A percentile compares a stretch with the other conserved stretches of the same genome.
Evolutionary conservation across 2,113 vertebrate species (phyloP).

Genomic region (Castor canadensis): DNA sequence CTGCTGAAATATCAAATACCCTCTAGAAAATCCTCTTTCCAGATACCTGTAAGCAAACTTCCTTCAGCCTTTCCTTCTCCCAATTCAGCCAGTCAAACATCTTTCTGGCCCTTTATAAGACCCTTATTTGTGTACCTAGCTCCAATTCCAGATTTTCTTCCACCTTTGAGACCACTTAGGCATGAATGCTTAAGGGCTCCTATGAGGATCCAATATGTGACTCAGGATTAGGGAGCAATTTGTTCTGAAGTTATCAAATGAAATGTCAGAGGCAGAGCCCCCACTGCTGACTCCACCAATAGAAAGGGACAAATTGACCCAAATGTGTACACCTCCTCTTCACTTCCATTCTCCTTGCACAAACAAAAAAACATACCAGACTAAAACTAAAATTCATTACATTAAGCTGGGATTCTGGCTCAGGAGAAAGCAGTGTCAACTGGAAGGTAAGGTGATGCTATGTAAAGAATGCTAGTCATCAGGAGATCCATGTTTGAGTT

Average conservation of each 20-base stretch:
- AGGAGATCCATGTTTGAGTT: neutral
- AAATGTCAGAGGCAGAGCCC: neutral
- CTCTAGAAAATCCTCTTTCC: slow-evolving; percentile 3
- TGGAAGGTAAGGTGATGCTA: neutral
- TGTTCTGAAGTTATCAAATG: neutral
- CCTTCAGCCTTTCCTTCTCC: neutral
- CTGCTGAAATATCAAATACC: neutral
- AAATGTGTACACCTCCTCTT: neutral
- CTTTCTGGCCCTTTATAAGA: neutral
- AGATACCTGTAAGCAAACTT: neutral
- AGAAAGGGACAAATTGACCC: neutral
- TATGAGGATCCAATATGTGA: neutral
- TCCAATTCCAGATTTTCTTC: neutral
- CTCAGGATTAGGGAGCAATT: neutral
- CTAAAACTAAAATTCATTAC: no score
- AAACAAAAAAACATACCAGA: neutral
- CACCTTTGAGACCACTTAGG: neutral
- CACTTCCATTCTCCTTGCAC: neutral
- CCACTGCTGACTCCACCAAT: neutral
- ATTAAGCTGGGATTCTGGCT: no score
- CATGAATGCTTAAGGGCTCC: neutral
- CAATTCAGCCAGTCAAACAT: neutral
- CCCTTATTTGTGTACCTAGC: neutral
- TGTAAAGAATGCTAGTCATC: neutral
- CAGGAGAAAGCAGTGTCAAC: neutral